Conservation (phyloP, 2,888 invertebrate genomes). For the Dasypogon diadema region DNA sequence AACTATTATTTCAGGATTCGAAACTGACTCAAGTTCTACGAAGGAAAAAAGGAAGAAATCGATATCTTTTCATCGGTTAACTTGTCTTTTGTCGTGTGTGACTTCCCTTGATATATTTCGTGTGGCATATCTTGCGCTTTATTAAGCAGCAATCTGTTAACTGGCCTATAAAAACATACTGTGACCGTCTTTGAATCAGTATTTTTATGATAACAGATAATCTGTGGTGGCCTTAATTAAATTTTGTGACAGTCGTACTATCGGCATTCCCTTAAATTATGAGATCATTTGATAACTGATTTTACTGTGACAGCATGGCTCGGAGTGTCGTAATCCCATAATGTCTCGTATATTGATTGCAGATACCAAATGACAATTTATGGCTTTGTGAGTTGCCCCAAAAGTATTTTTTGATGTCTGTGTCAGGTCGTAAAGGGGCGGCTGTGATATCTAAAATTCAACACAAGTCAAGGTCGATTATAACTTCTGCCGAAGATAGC, state of each 20-base stretch:
- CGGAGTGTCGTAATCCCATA: constrained; percentile 16
- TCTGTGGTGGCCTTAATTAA: constrained; percentile 42
- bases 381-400: constrained; percentile 17
- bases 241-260: constrained; percentile 43
- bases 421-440: constrained; percentile 36
- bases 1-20: too few relatives aligned
- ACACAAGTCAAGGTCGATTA: constrained; percentile 40
- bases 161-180: neutral
- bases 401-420: constrained; percentile 37
- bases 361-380: constrained; percentile 30
- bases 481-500: constrained; percentile 15
- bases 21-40: too few relatives aligned
- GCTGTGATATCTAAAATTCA: constrained; percentile 29
- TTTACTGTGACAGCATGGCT: constrained; percentile 2
- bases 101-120: too few relatives aligned
- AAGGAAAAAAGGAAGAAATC: too few relatives aligned
- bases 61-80: too few relatives aligned
- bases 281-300: constrained; percentile 30
- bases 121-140: neutral
- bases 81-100: too few relatives aligned
- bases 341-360: constrained; percentile 39
- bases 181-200: constrained; percentile 18
- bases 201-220: constrained; percentile 28
- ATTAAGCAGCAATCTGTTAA: constrained; percentile 11
- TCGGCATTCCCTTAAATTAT: neutral